Conservation (phyloP, 2,113 vertebrate genomes). For the Anarrhichthys ocellatus region DNA sequence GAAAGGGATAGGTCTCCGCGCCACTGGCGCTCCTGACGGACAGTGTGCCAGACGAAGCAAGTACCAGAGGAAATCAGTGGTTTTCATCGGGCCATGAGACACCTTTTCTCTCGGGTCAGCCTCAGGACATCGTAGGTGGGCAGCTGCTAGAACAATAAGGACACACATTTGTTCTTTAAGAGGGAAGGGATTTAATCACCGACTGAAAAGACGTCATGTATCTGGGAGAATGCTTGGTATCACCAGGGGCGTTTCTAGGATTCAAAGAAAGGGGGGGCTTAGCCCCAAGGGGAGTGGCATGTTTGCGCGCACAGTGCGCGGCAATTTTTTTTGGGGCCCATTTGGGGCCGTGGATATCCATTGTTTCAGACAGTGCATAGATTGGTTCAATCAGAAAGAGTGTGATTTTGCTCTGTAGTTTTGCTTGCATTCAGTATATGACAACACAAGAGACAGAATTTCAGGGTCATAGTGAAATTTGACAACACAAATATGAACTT, state of each 20-base stretch:
- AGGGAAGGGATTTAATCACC: slow-evolving; percentile 47
- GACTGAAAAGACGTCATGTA: slow-evolving; percentile 68
- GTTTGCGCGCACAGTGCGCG: too few relatives aligned
- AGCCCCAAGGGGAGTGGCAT: too few relatives aligned
- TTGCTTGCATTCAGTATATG: too few relatives aligned
- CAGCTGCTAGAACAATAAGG: slow-evolving; percentile 63
- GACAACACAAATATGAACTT: too few relatives aligned
- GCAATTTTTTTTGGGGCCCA: too few relatives aligned
- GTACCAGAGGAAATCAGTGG: slow-evolving; percentile 53
- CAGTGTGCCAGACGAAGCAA: slow-evolving; percentile 36
- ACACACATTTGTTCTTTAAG: slow-evolving; percentile 55
- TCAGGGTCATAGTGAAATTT: too few relatives aligned
- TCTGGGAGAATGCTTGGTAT: neutral
- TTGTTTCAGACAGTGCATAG: too few relatives aligned
- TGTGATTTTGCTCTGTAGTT: too few relatives aligned
- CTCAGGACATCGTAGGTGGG: slow-evolving; percentile 44
- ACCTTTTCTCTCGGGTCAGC: slow-evolving; percentile 46
- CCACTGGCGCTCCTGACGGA: slow-evolving; percentile 35
- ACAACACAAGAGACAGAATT: too few relatives aligned
- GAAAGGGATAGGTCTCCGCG: slow-evolving; percentile 43
- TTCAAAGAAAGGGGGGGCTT: too few relatives aligned
- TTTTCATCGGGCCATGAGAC: slow-evolving; percentile 63
- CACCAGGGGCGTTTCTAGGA: neutral
- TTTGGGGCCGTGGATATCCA: too few relatives aligned
- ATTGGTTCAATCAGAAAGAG: too few relatives aligned